phyloP scores from a whole-genome alignment of 1,140 invertebrate species.

The Zophobas atratus region DNA sequence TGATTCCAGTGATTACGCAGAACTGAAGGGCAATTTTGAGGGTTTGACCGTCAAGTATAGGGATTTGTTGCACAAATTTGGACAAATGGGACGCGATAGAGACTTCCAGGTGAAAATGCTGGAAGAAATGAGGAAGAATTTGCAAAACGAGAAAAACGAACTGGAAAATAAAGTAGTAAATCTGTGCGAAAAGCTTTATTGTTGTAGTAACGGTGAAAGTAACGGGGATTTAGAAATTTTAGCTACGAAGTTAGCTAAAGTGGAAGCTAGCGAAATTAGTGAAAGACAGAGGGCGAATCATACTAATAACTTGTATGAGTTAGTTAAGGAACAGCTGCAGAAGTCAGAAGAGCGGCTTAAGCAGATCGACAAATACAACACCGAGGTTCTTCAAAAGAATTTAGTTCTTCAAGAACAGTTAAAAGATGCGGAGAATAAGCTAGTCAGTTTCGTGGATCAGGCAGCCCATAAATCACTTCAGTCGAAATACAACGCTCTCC shows the following conservation, averaged over 20 bases:
- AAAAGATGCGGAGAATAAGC: constrained; percentile 62
- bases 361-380: constrained; percentile 64
- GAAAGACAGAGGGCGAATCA: constrained; percentile 68
- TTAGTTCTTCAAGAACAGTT: constrained; percentile 66
- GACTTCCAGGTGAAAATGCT: constrained; percentile 55
- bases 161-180: constrained; percentile 56
- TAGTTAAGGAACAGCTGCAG: constrained; percentile 67
- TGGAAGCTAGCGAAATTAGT: constrained; percentile 62
- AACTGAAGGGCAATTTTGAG: constrained; percentile 66
- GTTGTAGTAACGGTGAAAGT: constrained; percentile 5
- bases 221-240: constrained; percentile 52
- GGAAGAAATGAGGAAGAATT: constrained; percentile 58
- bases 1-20: constrained; percentile 58
- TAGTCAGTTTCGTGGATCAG: constrained; percentile 55
- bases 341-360: constrained; percentile 66
- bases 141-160: constrained; percentile 64
- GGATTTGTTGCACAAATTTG: constrained; percentile 60
- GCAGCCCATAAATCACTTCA: constrained; percentile 52
- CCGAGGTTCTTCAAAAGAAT: constrained; percentile 67
- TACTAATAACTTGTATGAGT: constrained; percentile 66
- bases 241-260: constrained; percentile 57
- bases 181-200: constrained; percentile 47
- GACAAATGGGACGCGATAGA: constrained; percentile 55
- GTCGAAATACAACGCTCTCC: constrained; percentile 53
- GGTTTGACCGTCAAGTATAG: constrained; percentile 66